These are phyloP conservation scores for Agrotis ipsilon DNA, from an alignment of 2,888 invertebrate species.

Conservation along the genomic window DNA sequence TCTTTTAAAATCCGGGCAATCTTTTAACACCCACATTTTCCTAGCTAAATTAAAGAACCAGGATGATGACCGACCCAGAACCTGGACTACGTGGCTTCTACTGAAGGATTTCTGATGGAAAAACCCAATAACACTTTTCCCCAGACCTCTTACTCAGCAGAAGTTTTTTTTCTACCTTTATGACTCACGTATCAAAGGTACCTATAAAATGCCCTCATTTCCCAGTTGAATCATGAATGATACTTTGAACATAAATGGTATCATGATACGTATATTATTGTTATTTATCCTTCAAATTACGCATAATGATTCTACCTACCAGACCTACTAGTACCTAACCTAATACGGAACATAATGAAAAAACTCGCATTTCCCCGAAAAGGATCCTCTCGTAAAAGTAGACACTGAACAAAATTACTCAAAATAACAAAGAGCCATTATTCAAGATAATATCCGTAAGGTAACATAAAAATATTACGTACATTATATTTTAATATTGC, in stretches of 20 bases:
- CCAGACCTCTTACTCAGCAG: too few relatives aligned
- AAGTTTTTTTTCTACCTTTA: background rate
- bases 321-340: too few relatives aligned
- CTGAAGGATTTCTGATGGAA: too few relatives aligned
- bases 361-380: background rate
- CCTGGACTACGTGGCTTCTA: too few relatives aligned
- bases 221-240: conserved; percentile 34
- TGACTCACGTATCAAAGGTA: conserved; percentile 13
- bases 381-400: background rate
- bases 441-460: background rate
- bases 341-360: background rate
- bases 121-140: too few relatives aligned
- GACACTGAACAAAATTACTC: background rate
- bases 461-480: background rate
- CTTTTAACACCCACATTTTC: too few relatives aligned
- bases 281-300: too few relatives aligned
- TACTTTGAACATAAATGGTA: background rate
- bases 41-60: too few relatives aligned
- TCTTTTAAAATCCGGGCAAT: too few relatives aligned
- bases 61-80: too few relatives aligned
- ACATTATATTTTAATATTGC: conserved; percentile 5
- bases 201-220: conserved; percentile 25
- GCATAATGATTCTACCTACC: too few relatives aligned
- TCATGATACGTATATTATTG: background rate
- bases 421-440: background rate